phyloP scores from a whole-genome alignment of 2,888 invertebrate species.

The Philaethria dido region DNA sequence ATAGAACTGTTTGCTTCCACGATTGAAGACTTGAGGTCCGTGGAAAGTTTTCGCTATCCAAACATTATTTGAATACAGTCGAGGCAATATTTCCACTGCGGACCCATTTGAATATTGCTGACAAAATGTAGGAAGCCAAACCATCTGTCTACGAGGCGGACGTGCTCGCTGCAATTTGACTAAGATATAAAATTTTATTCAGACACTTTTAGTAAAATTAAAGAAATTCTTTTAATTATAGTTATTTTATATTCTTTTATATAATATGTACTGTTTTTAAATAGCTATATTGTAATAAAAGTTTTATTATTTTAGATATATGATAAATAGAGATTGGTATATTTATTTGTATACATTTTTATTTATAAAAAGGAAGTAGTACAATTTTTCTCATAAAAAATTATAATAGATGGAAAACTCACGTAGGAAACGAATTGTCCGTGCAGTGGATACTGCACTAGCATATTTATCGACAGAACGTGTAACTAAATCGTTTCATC shows the following conservation, averaged over 20 bases:
- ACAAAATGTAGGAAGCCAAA: conserved; percentile 31
- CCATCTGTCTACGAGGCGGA: conserved; percentile 17
- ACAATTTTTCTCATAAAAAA: conserved; percentile 11
- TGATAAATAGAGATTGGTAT: not conserved
- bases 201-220: conserved; percentile 13
- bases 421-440: conserved; percentile 37
- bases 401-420: conserved; percentile 37
- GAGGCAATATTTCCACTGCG: conserved; percentile 35
- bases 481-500: conserved; percentile 37
- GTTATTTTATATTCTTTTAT: not conserved
- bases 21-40: conserved; percentile 36
- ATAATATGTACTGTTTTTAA: not conserved
- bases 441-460: conserved; percentile 38
- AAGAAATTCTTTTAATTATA: not conserved
- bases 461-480: conserved; percentile 38
- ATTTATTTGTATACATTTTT: not conserved
- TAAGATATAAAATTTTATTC: conserved; percentile 21
- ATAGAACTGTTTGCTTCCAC: conserved; percentile 35
- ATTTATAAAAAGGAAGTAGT: not conserved
- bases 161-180: conserved; percentile 24
- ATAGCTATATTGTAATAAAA: not conserved
- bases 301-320: not conserved
- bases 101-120: conserved; percentile 38
- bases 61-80: conserved; percentile 38
- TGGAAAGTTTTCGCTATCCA: conserved; percentile 36